phyloP scores from a whole-genome alignment of 2,888 invertebrate species.

The Lithophane ornitopus region DNA sequence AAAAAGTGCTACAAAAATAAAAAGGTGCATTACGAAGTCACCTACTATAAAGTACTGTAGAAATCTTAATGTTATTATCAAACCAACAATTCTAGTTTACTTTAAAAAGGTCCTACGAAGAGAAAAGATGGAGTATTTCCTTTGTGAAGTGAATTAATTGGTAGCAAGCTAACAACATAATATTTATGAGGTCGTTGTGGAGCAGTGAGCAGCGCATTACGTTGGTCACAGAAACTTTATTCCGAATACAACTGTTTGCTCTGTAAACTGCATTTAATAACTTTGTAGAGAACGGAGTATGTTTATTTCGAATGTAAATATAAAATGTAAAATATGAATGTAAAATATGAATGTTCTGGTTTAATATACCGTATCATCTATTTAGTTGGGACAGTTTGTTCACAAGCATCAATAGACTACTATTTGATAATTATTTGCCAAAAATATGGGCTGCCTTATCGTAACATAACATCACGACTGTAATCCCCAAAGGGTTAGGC shows the following conservation, averaged over 20 bases:
- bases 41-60: neutral
- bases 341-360: constrained; percentile 1
- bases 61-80: neutral
- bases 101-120: constrained; percentile 18
- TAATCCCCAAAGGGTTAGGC: no score
- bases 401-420: neutral
- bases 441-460: neutral
- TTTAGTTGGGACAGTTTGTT: neutral
- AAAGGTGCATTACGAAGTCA: neutral
- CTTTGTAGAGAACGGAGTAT: neutral
- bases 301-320: constrained; percentile 1
- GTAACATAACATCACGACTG: neutral
- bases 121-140: constrained; percentile 40
- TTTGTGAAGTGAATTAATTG: constrained; percentile 45
- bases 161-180: constrained; percentile 42
- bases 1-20: no score
- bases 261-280: constrained; percentile 8
- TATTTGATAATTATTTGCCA: neutral
- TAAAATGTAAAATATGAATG: no score
- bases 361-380: neutral
- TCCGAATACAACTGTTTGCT: constrained; percentile 22
- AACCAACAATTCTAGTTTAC: constrained; percentile 12
- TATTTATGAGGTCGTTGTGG: constrained; percentile 31
- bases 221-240: constrained; percentile 16
- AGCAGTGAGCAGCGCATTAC: constrained; percentile 8